phyloP scores from a whole-genome alignment of 1,140 invertebrate genomes.

The Lucilia cuprina region DNA sequence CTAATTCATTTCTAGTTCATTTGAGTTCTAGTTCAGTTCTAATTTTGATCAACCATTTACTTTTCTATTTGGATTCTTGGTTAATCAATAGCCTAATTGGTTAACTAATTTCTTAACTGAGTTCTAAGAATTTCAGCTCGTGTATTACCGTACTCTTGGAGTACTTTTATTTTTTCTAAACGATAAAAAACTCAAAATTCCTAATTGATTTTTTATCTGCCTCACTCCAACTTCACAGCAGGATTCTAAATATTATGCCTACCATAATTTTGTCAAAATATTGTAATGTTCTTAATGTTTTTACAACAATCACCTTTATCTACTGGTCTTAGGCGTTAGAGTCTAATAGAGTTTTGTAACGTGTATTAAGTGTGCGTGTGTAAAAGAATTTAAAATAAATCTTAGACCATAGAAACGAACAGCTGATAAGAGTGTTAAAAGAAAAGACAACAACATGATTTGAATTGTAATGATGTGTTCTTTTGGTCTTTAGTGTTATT shows the following conservation, averaged over 20 bases:
- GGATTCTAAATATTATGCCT: background rate
- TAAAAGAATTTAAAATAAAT: background rate
- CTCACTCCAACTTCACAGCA: background rate
- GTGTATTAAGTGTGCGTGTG: background rate
- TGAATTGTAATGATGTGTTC: conserved; percentile 33
- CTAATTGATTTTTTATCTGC: background rate
- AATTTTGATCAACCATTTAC: too few relatives aligned
- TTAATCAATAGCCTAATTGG: background rate
- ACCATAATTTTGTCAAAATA: background rate
- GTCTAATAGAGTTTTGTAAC: background rate
- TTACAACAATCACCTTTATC: background rate
- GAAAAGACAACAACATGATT: conserved; percentile 15
- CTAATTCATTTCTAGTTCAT: too few relatives aligned
- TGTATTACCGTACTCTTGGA: background rate
- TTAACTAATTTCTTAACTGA: background rate
- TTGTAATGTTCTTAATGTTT: background rate
- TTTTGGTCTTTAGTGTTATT: background rate
- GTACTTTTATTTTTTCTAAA: background rate
- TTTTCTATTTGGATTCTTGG: too few relatives aligned
- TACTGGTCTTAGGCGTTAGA: background rate
- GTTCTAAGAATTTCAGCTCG: background rate
- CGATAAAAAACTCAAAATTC: background rate
- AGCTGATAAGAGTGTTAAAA: conserved; percentile 32
- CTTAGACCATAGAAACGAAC: background rate
- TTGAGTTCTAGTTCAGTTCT: too few relatives aligned